Conservation (phyloP, 2,113 vertebrate species). For the Colistium nudipinnis region DNA sequence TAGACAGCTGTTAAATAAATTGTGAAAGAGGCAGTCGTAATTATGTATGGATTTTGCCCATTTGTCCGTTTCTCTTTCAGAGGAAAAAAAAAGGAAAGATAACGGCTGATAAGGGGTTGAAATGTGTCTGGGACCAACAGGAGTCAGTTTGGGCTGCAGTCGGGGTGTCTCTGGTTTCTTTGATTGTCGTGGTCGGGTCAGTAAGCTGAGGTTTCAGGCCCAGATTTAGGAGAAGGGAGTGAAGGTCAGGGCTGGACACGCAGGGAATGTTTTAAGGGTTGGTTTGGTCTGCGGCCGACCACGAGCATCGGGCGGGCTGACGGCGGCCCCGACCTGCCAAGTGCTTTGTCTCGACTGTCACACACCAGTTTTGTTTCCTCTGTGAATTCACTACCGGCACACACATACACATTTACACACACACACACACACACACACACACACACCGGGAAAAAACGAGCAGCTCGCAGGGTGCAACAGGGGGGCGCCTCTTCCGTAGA, state of each 20-base stretch:
- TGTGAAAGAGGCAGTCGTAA: conserved; percentile 13
- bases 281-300: conserved; percentile 50
- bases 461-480: conserved; percentile 32
- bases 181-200: conserved; percentile 31
- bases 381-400: conserved; percentile 50
- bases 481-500: conserved; percentile 55
- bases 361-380: conserved; percentile 64
- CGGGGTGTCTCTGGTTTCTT: conserved; percentile 20
- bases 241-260: conserved; percentile 15
- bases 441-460: conserved; percentile 53
- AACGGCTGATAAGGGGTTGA: conserved; percentile 9
- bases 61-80: conserved; percentile 24
- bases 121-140: conserved; percentile 14
- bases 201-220: conserved; percentile 18
- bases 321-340: conserved; percentile 46
- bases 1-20: conserved; percentile 43
- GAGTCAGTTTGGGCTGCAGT: conserved; percentile 13
- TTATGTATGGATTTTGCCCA: conserved; percentile 34
- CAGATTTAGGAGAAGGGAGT: conserved; percentile 26
- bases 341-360: conserved; percentile 54
- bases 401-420: too few species aligned
- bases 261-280: conserved; percentile 16
- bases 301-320: conserved; percentile 47
- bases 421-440: conserved; percentile 28
- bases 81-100: conserved; percentile 7